Conservation (phyloP, 2,797 vertebrate species). For the Rhabdomys pumilio region DNA sequence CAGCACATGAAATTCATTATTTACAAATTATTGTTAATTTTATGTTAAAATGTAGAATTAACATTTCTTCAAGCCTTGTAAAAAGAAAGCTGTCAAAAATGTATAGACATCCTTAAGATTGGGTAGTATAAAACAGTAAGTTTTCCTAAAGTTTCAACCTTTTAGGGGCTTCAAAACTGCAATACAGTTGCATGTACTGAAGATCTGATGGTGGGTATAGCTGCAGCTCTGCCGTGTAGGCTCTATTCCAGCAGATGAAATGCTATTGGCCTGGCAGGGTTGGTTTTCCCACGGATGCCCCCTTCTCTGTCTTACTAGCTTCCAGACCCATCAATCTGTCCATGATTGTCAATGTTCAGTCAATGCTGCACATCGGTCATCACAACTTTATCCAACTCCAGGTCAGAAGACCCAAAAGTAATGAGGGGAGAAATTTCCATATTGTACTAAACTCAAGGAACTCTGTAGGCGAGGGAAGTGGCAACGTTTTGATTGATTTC, state of each 20-base stretch:
- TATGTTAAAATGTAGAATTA: constrained; percentile 74
- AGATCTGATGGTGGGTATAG: not conserved
- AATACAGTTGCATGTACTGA: constrained; percentile 39
- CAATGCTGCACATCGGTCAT: not conserved
- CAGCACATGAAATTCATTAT: constrained; percentile 72
- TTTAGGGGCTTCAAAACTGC: constrained; percentile 54
- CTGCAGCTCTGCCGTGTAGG: not conserved
- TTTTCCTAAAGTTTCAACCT: constrained; percentile 48
- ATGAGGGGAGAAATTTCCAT: not conserved
- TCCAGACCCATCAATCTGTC: not conserved
- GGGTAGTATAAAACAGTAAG: constrained; percentile 67
- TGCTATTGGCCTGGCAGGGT: not conserved
- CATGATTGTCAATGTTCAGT: not conserved
- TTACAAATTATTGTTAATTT: constrained; percentile 81
- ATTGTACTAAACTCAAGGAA: not conserved
- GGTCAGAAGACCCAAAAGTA: constrained; percentile 11
- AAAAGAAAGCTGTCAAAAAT: constrained; percentile 81
- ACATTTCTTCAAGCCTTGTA: constrained; percentile 73
- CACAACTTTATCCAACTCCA: not conserved
- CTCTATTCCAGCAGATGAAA: not conserved
- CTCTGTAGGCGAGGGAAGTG: not conserved
- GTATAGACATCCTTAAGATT: constrained; percentile 71
- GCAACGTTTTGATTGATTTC: constrained; percentile 18
- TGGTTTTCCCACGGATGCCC: not conserved
- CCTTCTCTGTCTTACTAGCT: not conserved